Conservation (phyloP, 92 coral and sea anemone species). For the Parazoanthus swiftii region DNA sequence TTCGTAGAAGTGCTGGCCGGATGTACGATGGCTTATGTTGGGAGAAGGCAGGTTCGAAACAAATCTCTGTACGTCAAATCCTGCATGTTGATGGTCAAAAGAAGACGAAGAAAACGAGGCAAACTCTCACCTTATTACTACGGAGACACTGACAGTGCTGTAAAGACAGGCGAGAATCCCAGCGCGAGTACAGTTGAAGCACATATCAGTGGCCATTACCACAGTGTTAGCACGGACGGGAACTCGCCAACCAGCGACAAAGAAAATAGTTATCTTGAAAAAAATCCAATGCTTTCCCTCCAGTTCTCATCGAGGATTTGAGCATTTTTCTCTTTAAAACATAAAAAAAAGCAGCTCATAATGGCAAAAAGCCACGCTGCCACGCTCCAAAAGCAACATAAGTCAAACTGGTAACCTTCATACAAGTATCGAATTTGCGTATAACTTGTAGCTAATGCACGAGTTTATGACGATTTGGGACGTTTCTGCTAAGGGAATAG, state of each 20-base stretch:
- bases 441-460: too few relatives aligned
- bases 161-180: slow-evolving; percentile 4
- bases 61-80: neutral
- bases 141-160: slow-evolving; percentile 10
- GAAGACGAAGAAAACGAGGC: neutral
- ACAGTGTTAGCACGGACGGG: neutral
- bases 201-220: neutral
- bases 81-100: neutral
- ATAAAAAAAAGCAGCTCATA: neutral
- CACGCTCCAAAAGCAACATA: neutral
- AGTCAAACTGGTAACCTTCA: neutral
- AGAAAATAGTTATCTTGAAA: neutral
- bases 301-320: neutral
- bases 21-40: slow-evolving; percentile 77
- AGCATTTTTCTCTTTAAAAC: too few relatives aligned
- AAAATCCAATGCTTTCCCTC: neutral
- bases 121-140: neutral
- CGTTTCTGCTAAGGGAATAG: neutral
- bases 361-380: neutral
- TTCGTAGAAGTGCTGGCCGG: slow-evolving; percentile 68
- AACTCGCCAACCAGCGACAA: neutral
- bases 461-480: neutral
- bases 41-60: slow-evolving; percentile 64
- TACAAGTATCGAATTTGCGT: neutral
- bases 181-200: neutral